Evolutionary conservation across 2,113 vertebrate genomes (phyloP).

Genomic region (Apteryx mantelli): DNA sequence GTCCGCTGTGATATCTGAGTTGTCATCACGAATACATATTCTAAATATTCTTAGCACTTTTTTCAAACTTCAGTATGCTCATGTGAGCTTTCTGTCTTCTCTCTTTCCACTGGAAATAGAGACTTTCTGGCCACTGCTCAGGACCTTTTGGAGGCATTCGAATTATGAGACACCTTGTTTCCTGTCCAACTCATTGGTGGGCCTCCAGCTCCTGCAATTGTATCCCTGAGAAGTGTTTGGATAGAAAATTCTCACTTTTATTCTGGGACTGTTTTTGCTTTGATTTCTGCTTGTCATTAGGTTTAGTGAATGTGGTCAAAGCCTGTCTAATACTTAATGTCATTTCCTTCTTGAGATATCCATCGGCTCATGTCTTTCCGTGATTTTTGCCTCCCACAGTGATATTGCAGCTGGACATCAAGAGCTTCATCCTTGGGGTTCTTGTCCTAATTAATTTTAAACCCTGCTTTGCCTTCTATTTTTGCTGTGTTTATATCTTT

Average conservation of each 20-base stretch:
- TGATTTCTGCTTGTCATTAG: conserved; percentile 23
- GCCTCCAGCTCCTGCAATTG: neutral
- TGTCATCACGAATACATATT: neutral
- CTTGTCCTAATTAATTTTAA: neutral
- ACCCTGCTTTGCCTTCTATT: neutral
- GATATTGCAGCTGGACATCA: neutral
- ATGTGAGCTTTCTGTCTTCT: neutral
- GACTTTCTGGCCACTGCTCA: neutral
- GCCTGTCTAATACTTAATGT: neutral
- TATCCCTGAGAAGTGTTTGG: neutral
- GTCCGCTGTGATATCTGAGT: neutral
- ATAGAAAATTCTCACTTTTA: conserved; percentile 10
- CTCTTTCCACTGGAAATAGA: neutral
- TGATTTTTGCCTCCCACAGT: neutral
- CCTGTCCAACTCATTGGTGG: neutral
- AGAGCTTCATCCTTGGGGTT: neutral
- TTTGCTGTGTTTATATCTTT: neutral
- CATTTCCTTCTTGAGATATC: neutral
- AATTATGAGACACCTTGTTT: neutral
- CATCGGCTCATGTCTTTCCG: neutral
- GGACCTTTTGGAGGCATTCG: neutral
- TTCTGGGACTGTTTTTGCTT: neutral
- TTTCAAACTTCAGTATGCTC: neutral
- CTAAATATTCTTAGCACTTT: neutral
- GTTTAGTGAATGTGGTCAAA: neutral